These are phyloP conservation scores for Archilochus colubris DNA, from an alignment of 2,113 vertebrate species.

Conservation along the genomic window DNA sequence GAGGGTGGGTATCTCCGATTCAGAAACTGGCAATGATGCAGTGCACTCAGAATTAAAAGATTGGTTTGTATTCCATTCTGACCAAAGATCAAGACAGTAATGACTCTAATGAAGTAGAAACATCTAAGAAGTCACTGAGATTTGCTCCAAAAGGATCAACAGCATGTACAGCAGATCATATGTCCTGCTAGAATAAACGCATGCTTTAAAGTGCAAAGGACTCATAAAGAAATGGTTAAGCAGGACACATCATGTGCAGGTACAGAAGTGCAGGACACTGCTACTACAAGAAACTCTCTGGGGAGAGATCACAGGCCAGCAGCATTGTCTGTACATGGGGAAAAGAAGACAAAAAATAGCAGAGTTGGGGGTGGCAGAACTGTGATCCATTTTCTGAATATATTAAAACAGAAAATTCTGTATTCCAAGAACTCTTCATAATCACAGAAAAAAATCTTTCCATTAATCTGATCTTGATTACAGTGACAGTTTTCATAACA, in stretches of 20 bases:
- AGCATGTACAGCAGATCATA: background rate
- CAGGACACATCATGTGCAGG: background rate
- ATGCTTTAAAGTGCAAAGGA: slow-evolving; percentile 23
- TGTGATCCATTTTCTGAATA: background rate
- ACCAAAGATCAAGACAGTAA: background rate
- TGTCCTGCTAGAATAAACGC: background rate
- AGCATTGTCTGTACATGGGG: background rate
- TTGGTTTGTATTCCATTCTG: background rate
- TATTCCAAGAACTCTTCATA: background rate
- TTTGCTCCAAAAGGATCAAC: background rate
- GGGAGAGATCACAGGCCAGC: background rate
- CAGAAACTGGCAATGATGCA: background rate
- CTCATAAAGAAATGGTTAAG: background rate
- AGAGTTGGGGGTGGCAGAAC: background rate
- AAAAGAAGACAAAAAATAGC: background rate
- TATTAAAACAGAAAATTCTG: background rate
- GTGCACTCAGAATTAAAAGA: background rate
- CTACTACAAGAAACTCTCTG: background rate
- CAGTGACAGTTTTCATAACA: background rate
- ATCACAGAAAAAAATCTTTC: background rate
- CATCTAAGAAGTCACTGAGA: background rate
- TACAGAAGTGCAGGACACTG: background rate
- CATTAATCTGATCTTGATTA: slow-evolving; percentile 6
- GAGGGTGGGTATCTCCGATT: background rate
- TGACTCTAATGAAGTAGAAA: background rate